These are phyloP conservation scores for Halocaridina rubra DNA, from an alignment of 2,888 invertebrate species.

Conservation along the genomic window DNA sequence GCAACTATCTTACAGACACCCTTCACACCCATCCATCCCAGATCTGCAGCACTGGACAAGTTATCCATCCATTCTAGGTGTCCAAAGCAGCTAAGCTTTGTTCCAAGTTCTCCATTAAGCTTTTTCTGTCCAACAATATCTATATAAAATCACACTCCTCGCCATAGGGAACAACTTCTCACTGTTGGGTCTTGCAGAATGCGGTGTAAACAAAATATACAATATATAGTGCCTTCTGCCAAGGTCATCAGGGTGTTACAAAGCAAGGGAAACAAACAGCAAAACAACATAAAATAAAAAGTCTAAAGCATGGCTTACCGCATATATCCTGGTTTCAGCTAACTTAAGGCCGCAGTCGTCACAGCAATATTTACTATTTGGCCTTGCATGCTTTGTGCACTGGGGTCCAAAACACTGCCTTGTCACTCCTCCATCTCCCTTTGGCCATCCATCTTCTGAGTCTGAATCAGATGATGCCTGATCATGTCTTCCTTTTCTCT, in stretches of 20 bases:
- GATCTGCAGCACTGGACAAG: too few relatives aligned
- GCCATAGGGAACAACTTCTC: too few relatives aligned
- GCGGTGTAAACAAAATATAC: neutral
- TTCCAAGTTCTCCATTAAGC: too few relatives aligned
- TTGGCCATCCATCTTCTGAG: constrained; percentile 28
- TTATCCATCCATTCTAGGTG: too few relatives aligned
- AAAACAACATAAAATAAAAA: neutral
- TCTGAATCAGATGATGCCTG: constrained; percentile 32
- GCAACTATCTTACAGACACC: too few relatives aligned
- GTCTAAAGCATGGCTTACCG: constrained; percentile 71
- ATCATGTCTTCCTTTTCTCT: constrained; percentile 41
- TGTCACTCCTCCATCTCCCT: neutral
- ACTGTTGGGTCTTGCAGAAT: too few relatives aligned
- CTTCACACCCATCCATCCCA: too few relatives aligned
- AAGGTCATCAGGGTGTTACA: too few relatives aligned
- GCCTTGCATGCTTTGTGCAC: constrained; percentile 82
- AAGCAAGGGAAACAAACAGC: neutral
- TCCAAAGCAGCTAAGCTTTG: too few relatives aligned
- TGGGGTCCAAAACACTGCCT: constrained; percentile 91
- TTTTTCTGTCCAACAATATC: too few relatives aligned
- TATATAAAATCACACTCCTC: too few relatives aligned
- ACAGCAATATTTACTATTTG: constrained; percentile 92
- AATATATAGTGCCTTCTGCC: too few relatives aligned
- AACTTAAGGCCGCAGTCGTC: constrained; percentile 90
- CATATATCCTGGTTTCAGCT: constrained; percentile 86